Percentiles rank a stretch among this genome's conserved stretches.
Conservation (phyloP, 2,113 vertebrate genomes). For the Hypocryptadius cinnamomeus region DNA sequence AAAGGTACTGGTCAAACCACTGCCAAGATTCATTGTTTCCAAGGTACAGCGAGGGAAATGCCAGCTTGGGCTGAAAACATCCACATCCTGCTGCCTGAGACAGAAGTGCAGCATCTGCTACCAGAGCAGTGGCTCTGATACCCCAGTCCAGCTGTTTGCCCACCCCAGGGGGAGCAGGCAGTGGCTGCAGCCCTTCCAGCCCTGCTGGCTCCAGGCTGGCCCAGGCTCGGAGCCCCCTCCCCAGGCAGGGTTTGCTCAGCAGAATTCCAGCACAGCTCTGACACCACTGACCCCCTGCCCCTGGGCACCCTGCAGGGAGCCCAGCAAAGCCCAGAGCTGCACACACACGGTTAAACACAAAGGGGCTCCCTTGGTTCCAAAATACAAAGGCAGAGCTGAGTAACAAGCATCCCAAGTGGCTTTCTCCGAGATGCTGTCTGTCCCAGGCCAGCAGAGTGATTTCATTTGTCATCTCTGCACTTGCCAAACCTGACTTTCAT, state of each 20-base stretch:
- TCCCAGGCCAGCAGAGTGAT: not conserved
- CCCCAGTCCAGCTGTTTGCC: not conserved
- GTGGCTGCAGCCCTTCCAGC: rapidly evolving
- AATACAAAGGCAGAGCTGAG: not conserved
- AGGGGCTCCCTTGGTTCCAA: not conserved
- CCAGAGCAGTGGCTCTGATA: rapidly evolving
- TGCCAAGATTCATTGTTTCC: not conserved
- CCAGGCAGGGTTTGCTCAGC: not conserved
- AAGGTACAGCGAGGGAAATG: not conserved
- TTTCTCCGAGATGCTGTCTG: rapidly evolving
- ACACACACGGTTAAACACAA: not conserved
- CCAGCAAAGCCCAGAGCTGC: not conserved
- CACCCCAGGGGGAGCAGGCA: rapidly evolving
- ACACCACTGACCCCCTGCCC: not conserved
- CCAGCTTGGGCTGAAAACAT: not conserved
- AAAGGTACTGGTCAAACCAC: not conserved
- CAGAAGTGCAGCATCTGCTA: rapidly evolving
- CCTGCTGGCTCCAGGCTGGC: not conserved
- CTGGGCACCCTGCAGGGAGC: not conserved
- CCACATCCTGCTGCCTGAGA: not conserved
- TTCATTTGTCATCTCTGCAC: not conserved
- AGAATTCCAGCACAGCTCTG: not conserved
- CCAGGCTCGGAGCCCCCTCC: not conserved
- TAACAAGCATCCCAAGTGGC: rapidly evolving
- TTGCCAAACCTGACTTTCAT: not conserved